phyloP scores from a whole-genome alignment of 1,140 invertebrate species.

The Drosophila mojavensis region DNA sequence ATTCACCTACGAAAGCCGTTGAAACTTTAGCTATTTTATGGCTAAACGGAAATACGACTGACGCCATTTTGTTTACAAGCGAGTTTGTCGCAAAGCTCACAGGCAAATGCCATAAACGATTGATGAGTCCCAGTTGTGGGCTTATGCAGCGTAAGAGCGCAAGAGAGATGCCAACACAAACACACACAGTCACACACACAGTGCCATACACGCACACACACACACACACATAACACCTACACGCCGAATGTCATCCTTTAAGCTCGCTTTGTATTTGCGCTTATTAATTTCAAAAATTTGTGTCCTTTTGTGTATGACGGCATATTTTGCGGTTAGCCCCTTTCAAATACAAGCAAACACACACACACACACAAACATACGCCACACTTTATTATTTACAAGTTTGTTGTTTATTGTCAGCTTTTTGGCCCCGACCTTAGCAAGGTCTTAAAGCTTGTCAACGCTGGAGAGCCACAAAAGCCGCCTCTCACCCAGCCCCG shows the following conservation, averaged over 20 bases:
- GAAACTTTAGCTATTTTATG: conserved; percentile 35
- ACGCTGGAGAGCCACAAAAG: conserved; percentile 32
- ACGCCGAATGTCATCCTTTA: background rate
- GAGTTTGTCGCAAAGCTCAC: conserved; percentile 45
- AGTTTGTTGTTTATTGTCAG: conserved; percentile 80
- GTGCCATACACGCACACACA: background rate
- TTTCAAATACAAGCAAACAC: conserved; percentile 21
- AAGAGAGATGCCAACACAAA: background rate
- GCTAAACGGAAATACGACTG: conserved; percentile 39
- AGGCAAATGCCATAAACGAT: conserved; percentile 50
- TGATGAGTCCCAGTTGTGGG: conserved; percentile 42
- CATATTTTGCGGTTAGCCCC: conserved; percentile 60
- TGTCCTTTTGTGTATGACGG: conserved; percentile 42
- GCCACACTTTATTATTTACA: conserved; percentile 72
- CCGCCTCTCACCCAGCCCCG: background rate
- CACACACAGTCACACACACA: conserved; percentile 6
- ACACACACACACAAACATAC: conserved; percentile 14
- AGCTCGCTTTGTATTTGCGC: conserved; percentile 42
- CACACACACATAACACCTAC: conserved; percentile 4
- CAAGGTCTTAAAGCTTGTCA: conserved; percentile 75
- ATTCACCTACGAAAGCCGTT: conserved; percentile 7
- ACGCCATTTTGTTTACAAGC: conserved; percentile 47
- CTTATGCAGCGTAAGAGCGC: background rate
- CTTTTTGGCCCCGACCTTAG: conserved; percentile 65
- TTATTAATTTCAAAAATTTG: conserved; percentile 73